These are phyloP conservation scores for Bursaphelenchus okinawaensis DNA, from an alignment of 2,888 invertebrate genomes.

Conservation along the genomic window DNA sequence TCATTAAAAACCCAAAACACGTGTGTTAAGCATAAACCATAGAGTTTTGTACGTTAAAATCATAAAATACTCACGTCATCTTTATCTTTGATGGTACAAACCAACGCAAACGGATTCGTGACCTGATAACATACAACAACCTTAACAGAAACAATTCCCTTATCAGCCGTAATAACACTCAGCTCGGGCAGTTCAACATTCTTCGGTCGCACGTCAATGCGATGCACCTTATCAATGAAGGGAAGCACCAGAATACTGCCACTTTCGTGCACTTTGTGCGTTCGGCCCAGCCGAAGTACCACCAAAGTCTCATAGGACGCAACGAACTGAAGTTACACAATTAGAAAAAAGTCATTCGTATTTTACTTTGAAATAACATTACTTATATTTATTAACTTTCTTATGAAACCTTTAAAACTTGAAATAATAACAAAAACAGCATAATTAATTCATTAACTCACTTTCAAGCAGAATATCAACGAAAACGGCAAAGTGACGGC, in stretches of 20 bases:
- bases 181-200: constrained; percentile 62
- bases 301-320: constrained; percentile 48
- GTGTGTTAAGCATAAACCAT: not conserved
- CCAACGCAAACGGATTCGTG: constrained; percentile 58
- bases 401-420: no score
- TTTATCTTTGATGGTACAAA: constrained; percentile 58
- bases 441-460: constrained; percentile 22
- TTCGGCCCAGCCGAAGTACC: constrained; percentile 53
- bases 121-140: constrained; percentile 60
- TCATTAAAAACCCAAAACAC: not conserved
- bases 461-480: constrained; percentile 48
- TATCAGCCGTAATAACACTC: constrained; percentile 60
- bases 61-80: constrained; percentile 19
- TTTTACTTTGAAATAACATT: not conserved
- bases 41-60: no score
- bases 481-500: constrained; percentile 51
- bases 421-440: constrained; percentile 2
- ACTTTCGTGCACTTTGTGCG: constrained; percentile 49
- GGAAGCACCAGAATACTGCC: constrained; percentile 60
- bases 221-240: constrained; percentile 58
- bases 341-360: not conserved
- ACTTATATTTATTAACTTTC: no score
- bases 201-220: constrained; percentile 59
- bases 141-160: constrained; percentile 60
- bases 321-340: constrained; percentile 43